Evolutionary conservation across 2,113 vertebrate species (phyloP).

Genomic region (Pelvicachromis taeniatus): DNA sequence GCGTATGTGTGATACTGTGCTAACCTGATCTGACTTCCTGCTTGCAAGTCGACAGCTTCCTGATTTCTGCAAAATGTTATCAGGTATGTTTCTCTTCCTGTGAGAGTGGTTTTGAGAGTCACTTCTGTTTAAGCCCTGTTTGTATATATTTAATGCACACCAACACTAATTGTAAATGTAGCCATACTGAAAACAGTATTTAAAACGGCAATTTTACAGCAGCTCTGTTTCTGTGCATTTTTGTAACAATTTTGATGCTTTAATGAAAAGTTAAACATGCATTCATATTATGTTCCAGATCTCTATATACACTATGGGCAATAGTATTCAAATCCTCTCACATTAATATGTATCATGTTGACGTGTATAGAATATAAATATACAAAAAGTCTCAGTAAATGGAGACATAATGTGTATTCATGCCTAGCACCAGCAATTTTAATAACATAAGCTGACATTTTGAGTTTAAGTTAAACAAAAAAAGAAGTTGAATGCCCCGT

Average conservation of each 20-base stretch:
- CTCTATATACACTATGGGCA: background rate
- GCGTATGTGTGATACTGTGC: background rate
- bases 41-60: constrained; percentile 16
- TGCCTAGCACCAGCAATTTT: background rate
- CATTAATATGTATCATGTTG: background rate
- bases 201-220: accelerated
- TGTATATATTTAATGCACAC: background rate
- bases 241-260: background rate
- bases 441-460: background rate
- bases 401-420: background rate
- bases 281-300: background rate
- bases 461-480: background rate
- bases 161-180: background rate
- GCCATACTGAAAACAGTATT: background rate
- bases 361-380: background rate
- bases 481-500: background rate
- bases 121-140: background rate
- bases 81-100: background rate
- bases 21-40: constrained; percentile 27
- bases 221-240: background rate
- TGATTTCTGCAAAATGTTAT: constrained; percentile 8
- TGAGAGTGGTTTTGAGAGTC: background rate
- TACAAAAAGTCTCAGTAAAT: background rate
- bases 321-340: background rate
- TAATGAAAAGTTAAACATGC: background rate